Percentiles rank a stretch among this genome's conserved stretches.
These are phyloP conservation scores for Malurus melanocephalus DNA, from an alignment of 2,113 vertebrate genomes.

Conservation along the genomic window DNA sequence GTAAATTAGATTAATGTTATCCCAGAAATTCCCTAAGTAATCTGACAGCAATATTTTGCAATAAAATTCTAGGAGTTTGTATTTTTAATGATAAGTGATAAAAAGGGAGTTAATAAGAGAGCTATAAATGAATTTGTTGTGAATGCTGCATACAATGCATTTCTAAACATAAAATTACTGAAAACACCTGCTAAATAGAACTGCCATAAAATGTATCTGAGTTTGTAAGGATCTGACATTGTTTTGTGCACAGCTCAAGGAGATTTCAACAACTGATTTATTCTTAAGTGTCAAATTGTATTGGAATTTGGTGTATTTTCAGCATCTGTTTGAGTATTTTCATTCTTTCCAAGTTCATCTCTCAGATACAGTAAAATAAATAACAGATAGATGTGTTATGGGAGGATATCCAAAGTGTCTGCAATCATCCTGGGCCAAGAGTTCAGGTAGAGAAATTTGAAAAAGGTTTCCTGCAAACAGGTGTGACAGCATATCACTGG, in stretches of 20 bases:
- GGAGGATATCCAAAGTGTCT: not conserved
- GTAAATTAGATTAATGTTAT: not conserved
- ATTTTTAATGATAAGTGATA: not conserved
- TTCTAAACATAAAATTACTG: conserved; percentile 1
- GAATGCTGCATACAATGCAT: not conserved
- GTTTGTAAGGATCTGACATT: not conserved
- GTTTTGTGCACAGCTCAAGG: not conserved
- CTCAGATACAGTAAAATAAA: not conserved
- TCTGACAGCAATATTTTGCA: not conserved
- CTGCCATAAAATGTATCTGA: not conserved
- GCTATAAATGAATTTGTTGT: not conserved
- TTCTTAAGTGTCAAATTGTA: fast-evolving
- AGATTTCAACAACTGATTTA: not conserved
- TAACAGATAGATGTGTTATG: not conserved
- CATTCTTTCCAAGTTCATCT: not conserved
- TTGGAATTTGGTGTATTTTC: not conserved
- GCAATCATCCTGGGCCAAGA: not conserved
- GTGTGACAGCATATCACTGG: not conserved
- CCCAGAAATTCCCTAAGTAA: not conserved
- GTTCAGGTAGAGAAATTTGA: not conserved
- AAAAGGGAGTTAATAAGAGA: not conserved
- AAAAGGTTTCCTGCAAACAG: not conserved
- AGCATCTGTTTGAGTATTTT: not conserved
- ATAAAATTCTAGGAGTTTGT: not conserved
- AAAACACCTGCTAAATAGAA: not conserved